Evolutionary conservation across 2,797 vertebrate species (phyloP), one percentile per base, ranked within the genome.

Genomic region (Chaunax sp.): DNA sequence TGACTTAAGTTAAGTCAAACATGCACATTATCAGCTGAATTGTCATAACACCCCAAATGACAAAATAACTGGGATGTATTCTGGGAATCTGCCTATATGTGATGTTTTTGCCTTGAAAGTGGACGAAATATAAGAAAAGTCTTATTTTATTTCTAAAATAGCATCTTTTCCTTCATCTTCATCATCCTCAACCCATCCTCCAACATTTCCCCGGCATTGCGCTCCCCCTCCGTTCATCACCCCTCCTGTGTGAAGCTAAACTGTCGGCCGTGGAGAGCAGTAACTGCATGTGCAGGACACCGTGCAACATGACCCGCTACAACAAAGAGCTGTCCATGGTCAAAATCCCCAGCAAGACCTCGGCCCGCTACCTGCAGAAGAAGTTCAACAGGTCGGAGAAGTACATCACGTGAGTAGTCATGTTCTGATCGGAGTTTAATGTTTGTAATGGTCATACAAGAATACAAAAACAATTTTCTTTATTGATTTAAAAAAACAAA

Each of bases 301-400:
- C 98, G 5, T 99, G 98, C 87, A 99, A 98, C 93, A 94, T 96
- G 92, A 99, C 97, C 38, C 96, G 98, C 61, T 99, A 97, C 94
- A 99, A 97, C 93, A 99, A 99, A 83, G 98, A 99, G 89, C 94
- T 99, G 69, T 99, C 98, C 90, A 99, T 99, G 98, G 98, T 99
- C 72, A 99, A 98, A 90, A 99, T 99, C 78, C 98, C 98, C 87
- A 99, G 98, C 93, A 98, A 98, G 91, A 99, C 98, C 0, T 99
- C 98, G 0, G 96, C 97, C 55, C 96, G 97, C 84, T 99, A 99
- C 91, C 94, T 99, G 71, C 97, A 99, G 94, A 99, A 99, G 92
- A 99, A 98, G 87, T 98, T 99, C 89, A 99, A 99, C 94, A 97
- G 96, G 90, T 97, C 98, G 0, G 98, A 99, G 91, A 99, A 97